Base-by-base conservation (phyloP, 2,888 invertebrate genomes). In the Dermolepida albohirtum region DNA sequence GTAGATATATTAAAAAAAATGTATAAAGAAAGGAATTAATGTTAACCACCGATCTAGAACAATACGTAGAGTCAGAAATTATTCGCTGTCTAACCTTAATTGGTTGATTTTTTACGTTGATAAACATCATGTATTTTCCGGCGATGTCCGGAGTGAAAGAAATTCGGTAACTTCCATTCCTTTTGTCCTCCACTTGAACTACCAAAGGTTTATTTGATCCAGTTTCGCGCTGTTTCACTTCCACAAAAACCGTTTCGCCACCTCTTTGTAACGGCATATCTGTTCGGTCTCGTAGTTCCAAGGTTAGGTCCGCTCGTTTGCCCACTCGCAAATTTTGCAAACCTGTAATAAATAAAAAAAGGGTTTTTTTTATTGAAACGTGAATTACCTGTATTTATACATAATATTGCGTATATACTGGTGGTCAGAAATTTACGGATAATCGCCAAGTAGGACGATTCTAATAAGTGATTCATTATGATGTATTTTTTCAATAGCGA, bases 241-340 rank as follows among this genome's bases (percentile, higher is more conserved):
- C 85, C 0, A 88, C 89, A 0, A 84, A 83, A 22, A 92, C 86
- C 67, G 81, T 80, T 74, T 90, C 88, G 0, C 91, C 91, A 0
- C 91, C 91, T 74, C 90, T 88, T 80, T 90, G 89, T 39, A 92
- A 82, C 0, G 88, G 85, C 65, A 87, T 87, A 0, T 88, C 89
- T 70, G 86, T 88, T 62, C 84, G 85, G 75, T 92, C 92, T 8
- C 89, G 83, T 0, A 90, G 85, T 72, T 89, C 87, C 69, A 92
- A 73, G 1, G 85, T 78, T 0, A 88, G 84, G 74, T 89, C 89
- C 11, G 89, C 88, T 71, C 86, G 87, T 68, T 86, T 85, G 66
- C 90, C 89, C 1, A 91, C 89, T 29, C 89, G 84, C 29, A 91
- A 83, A 77, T 88, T 87, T 78, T 86, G 85, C 6, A 88, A 81